Base-by-base conservation (phyloP, 2,113 vertebrate species). In the Tretioscincus oriximinensis region DNA sequence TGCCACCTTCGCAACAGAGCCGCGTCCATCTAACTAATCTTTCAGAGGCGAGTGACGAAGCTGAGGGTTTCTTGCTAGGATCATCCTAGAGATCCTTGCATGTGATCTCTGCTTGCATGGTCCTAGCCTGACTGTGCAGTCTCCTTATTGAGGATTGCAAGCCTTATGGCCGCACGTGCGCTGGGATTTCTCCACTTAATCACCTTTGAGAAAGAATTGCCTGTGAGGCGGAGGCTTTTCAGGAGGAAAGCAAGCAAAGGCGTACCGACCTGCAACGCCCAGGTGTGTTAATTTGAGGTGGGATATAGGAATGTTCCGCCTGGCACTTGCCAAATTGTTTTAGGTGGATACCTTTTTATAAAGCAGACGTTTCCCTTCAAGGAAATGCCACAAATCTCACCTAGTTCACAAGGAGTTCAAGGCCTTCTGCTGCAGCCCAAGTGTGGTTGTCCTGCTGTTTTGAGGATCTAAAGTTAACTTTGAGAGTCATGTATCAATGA, bases 361-460 rank as follows among this genome's bases (percentile, higher is more conserved):
- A 26, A 28, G 60, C 35, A 35, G 9, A 47, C 21, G 54, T 51
- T 73, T 14, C 65, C 28, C 65, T 58, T 12, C 63, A 70, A 70
- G 66, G 45, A 7, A 11, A 35, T 26, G 1, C 10, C 24, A 29
- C 66, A 49, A 47, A 26, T 68, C 31, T 78, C 80, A 9, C 41
- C 6, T 18, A 60, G 76, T 65, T 74, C 49, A 79, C 9, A 1
- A 24, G 64, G 35, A 84, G 51, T 79, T 74, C 82, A 84, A 49
- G 71, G 76, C 47, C 22, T 78, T 54, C 28, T 22, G 31, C 26
- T n/a, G n/a, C 22, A 12, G 51, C 76, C 31, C 10, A 28, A 64
- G 24, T 2, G 51, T 45, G 76, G 20, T 5, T 67, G 47, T 11
- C 28, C n/a, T 7, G 1, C 45, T 28, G 7, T 3, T 60, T 35